Evolutionary conservation across 2,797 vertebrate genomes (phyloP).

Genomic region (Mionectes olivaceus): DNA sequence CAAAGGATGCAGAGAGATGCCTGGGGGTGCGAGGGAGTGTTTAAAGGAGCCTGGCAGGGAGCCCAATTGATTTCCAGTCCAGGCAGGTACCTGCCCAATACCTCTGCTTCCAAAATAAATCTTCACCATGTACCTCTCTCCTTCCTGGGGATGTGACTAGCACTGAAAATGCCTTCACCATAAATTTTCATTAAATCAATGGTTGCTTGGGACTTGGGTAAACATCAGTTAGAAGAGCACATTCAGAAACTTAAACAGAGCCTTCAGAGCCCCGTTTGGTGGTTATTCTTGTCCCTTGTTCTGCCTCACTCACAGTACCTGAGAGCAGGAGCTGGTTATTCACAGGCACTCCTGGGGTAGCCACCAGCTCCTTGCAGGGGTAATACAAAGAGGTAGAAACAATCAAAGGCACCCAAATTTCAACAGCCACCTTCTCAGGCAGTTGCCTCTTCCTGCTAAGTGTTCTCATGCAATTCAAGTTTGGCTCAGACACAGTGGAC

Average conservation of each 20-base stretch:
- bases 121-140: not conserved
- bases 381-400: not conserved
- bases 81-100: not conserved
- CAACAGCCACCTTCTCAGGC: not conserved
- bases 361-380: not conserved
- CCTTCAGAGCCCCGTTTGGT: not conserved
- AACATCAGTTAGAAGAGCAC: not conserved
- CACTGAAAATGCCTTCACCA: not conserved
- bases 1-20: not conserved
- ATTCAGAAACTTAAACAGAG: not conserved
- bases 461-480: rapidly evolving
- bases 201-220: not conserved
- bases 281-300: not conserved
- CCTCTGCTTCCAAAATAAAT: not conserved
- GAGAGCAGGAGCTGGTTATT: not conserved
- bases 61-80: not conserved
- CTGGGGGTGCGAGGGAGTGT: not conserved
- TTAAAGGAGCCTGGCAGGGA: not conserved
- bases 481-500: not conserved
- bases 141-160: not conserved
- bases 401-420: not conserved
- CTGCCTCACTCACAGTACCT: not conserved
- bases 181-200: not conserved
- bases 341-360: not conserved
- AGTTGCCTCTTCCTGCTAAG: not conserved